A percentile compares a stretch with the other conserved stretches of the same genome.
phyloP scores from a whole-genome alignment of 2,888 invertebrate species.

The Lasius fuliginosus region DNA sequence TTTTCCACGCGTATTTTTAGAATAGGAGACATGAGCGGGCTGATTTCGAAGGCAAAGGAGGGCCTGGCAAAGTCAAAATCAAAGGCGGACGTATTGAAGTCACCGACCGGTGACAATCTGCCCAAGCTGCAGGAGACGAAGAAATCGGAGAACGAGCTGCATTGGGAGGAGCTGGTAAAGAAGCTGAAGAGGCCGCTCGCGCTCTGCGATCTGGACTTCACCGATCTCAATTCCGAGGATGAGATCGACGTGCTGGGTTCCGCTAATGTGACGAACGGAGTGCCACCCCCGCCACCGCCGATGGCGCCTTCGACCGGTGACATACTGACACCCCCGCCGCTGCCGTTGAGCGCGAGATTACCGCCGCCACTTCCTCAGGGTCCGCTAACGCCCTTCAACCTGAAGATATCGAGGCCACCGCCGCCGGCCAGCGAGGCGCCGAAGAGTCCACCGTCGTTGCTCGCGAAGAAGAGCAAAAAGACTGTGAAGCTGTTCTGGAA shows the following conservation, averaged over 20 bases:
- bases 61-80: slow-evolving; percentile 95
- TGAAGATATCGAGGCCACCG: slow-evolving; percentile 77
- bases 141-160: slow-evolving; percentile 96
- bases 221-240: slow-evolving; percentile 95
- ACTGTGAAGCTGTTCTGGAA: slow-evolving; percentile 99
- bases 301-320: slow-evolving; percentile 88
- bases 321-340: slow-evolving; percentile 86
- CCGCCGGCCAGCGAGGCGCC: slow-evolving; percentile 68
- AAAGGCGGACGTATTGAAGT: slow-evolving; percentile 92
- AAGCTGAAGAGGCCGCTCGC: slow-evolving; percentile 92
- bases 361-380: slow-evolving; percentile 86
- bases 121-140: slow-evolving; percentile 91
- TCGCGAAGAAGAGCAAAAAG: slow-evolving; percentile 95
- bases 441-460: slow-evolving; percentile 81
- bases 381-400: slow-evolving; percentile 83
- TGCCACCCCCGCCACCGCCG: slow-evolving; percentile 94
- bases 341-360: slow-evolving; percentile 87
- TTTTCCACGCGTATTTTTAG: slow-evolving; percentile 79
- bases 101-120: slow-evolving; percentile 90
- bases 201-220: slow-evolving; percentile 98
- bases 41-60: slow-evolving; percentile 97
- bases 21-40: slow-evolving; percentile 95
- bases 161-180: slow-evolving; percentile 97
- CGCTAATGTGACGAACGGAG: slow-evolving; percentile 89
- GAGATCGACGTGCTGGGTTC: slow-evolving; percentile 93